Evolutionary conservation across 2,888 invertebrate genomes (phyloP), one percentile per base, ranked within the genome.

Genomic region (Melieria omissa): DNA sequence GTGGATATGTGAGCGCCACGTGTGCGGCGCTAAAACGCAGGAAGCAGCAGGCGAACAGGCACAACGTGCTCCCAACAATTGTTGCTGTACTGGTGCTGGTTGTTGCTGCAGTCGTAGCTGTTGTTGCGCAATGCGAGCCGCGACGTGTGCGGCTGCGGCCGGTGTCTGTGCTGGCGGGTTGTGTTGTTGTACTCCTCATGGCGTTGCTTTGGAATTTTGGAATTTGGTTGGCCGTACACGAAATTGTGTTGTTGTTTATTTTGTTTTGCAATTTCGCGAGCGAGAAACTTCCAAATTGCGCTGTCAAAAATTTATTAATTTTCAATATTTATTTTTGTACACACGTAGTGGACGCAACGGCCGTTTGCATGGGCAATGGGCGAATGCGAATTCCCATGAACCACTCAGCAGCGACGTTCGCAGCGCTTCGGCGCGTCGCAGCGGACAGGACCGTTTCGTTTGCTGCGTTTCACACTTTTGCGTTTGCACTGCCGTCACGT

Each of bases 1-100:
- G 95, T 70, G 97, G 97, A 87, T 92, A 97, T 10, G 95, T 96
- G 68, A 98, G 89, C 9, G 95, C 93, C 54, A 98, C 95, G 86
- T 98, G 97, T 69, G 84, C 86, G 74, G 71, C 71, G 63, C 71
- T 74, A 72, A 76, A 66, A 29, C 74, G 73, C 72, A 75, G 66
- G 63, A 74, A 67, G 58, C 75, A 70, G 65, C 73, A 73, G 9
- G 55, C 12, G 14, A 49, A 62, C 54, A 69, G 29, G 46, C 62
- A 69, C 9, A 57, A 7, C 5, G 55, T 41, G 55, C 52, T 41
- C 8, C 46, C 42, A 62, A 29, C 52, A 54, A 55, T 46, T 42
- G 52, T 49, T 14, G 61, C 9, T 58, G 52, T 44, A 10, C 41
- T 58, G 58, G 10, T 58, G 12, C 49, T 57, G 12, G 64, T 42